These are phyloP conservation scores for Dallia pectoralis DNA, from an alignment of 2,797 vertebrate species.

Conservation along the genomic window DNA sequence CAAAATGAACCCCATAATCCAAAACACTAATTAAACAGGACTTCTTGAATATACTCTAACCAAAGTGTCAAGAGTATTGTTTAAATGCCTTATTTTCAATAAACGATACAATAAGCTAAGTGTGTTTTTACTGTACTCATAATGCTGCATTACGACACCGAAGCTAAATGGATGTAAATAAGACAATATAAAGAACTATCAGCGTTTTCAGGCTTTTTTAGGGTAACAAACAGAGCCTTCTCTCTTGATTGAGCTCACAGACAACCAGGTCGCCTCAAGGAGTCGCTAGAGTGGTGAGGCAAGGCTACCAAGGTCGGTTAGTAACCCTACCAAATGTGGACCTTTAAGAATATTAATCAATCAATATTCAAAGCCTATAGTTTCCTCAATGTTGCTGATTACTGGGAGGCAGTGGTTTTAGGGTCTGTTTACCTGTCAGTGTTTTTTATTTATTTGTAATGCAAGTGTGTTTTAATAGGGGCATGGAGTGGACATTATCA, in stretches of 20 bases:
- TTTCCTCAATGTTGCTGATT: too few species aligned
- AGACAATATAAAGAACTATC: background rate
- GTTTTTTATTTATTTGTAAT: slow-evolving; percentile 13
- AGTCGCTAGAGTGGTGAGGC: too few species aligned
- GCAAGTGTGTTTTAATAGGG: background rate
- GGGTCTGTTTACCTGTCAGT: too few species aligned
- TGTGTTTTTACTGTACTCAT: slow-evolving; percentile 11
- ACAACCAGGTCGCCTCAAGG: too few species aligned
- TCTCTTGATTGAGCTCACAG: too few species aligned
- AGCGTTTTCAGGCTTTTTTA: background rate
- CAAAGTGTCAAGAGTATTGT: slow-evolving; percentile 57
- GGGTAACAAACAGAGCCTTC: too few species aligned
- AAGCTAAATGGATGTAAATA: background rate
- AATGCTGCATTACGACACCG: background rate
- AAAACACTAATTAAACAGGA: slow-evolving; percentile 13
- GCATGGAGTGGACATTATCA: background rate
- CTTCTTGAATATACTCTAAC: slow-evolving; percentile 25
- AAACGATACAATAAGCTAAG: slow-evolving; percentile 67
- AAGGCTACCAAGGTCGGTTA: too few species aligned
- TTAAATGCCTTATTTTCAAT: slow-evolving; percentile 69
- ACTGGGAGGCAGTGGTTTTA: too few species aligned
- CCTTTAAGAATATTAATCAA: too few species aligned
- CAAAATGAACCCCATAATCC: slow-evolving; percentile 23
- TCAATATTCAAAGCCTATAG: too few species aligned
- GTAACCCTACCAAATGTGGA: too few species aligned